These are phyloP conservation scores for Noctua pronuba DNA, from an alignment of 2,888 invertebrate genomes.

Conservation along the genomic window DNA sequence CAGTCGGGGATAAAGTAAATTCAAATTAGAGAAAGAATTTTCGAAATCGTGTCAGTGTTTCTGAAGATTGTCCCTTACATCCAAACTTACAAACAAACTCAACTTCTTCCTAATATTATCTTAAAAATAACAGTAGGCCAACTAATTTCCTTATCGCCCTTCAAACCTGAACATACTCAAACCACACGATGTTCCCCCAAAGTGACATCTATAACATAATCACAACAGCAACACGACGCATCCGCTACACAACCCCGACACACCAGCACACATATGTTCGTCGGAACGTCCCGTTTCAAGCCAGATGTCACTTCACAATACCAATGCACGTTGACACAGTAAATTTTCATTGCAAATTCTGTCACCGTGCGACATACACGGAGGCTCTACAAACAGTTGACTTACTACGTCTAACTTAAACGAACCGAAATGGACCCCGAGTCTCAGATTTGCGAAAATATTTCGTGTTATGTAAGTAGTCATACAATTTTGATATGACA, in stretches of 20 bases:
- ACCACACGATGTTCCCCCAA: conserved; percentile 7
- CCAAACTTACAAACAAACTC: not conserved
- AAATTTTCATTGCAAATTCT: conserved; percentile 89
- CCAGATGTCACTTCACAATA: conserved; percentile 84
- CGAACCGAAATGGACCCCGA: conserved; percentile 86
- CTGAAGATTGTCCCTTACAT: not conserved
- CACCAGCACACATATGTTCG: conserved; percentile 49
- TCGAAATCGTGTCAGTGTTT: not conserved
- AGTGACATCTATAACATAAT: conserved; percentile 47
- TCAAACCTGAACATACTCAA: not conserved
- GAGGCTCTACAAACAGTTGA: conserved; percentile 85
- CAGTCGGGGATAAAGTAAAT: not conserved
- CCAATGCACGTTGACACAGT: conserved; percentile 85
- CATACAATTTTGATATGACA: not conserved
- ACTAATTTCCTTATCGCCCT: not conserved
- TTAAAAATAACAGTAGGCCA: not conserved
- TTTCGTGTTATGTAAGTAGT: conserved; percentile 47
- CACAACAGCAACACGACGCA: conserved; percentile 42
- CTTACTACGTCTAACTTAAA: conserved; percentile 90
- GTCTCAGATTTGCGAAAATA: conserved; percentile 70
- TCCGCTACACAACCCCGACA: conserved; percentile 35
- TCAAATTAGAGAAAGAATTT: not conserved
- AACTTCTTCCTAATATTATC: not conserved
- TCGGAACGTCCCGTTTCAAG: conserved; percentile 72
- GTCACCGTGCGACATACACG: conserved; percentile 83